Evolutionary conservation across 2,888 invertebrate species (phyloP).

Genomic region (Melikaiella ostensackeni): DNA sequence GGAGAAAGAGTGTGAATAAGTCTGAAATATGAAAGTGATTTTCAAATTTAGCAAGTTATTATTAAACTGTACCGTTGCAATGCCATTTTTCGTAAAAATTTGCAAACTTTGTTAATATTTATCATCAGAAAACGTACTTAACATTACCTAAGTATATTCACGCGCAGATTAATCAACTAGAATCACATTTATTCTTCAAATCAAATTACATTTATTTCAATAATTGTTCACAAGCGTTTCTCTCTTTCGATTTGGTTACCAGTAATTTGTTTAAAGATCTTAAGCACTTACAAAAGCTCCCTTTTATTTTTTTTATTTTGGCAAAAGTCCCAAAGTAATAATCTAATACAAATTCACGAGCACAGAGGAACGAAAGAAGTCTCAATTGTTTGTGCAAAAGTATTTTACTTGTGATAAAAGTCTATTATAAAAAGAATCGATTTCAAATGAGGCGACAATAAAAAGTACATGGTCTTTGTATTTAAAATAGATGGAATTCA

Average conservation of each 20-base stretch:
- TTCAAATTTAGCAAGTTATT: too few species aligned
- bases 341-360: background rate
- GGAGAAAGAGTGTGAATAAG: too few species aligned
- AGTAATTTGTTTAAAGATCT: background rate
- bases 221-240: slow-evolving; percentile 4
- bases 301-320: background rate
- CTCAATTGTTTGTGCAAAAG: background rate
- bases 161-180: slow-evolving; percentile 11
- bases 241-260: background rate
- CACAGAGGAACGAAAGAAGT: background rate
- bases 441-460: background rate
- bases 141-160: background rate
- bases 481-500: background rate
- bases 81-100: too few species aligned
- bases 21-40: too few species aligned
- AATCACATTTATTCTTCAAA: slow-evolving; percentile 23
- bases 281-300: background rate
- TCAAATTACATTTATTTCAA: slow-evolving; percentile 17
- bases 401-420: background rate
- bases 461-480: background rate
- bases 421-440: background rate
- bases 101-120: too few species aligned
- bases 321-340: background rate
- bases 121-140: too few species aligned
- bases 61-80: too few species aligned